phyloP scores from a whole-genome alignment of 2,113 vertebrate species.

The Lepus americanus region DNA sequence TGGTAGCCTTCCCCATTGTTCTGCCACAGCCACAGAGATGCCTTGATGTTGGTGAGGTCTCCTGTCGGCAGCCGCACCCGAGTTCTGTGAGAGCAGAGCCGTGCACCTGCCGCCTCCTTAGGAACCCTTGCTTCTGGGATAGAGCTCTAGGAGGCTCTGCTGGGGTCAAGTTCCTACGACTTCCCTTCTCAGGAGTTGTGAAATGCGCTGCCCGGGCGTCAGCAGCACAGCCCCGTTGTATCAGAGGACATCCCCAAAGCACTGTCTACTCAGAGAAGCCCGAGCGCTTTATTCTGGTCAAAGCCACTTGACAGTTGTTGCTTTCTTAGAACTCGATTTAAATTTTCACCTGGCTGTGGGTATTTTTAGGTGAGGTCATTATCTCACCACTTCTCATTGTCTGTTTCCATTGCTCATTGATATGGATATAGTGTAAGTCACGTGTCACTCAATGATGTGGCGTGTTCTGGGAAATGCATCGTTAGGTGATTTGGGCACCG shows the following conservation, averaged over 20 bases:
- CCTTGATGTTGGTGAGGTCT: background rate
- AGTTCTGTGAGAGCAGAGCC: background rate
- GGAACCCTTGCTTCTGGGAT: background rate
- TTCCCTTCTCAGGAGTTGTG: background rate
- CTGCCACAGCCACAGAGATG: accelerated
- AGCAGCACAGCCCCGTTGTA: background rate
- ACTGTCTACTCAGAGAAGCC: background rate
- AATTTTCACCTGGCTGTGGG: background rate
- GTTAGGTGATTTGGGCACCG: too few species aligned
- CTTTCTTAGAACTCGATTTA: background rate
- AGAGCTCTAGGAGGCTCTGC: background rate
- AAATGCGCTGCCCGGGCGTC: background rate
- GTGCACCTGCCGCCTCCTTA: too few species aligned
- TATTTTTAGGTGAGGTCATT: background rate
- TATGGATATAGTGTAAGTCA: background rate
- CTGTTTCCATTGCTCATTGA: background rate
- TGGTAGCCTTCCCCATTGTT: background rate
- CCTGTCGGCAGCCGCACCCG: accelerated
- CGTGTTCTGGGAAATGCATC: too few species aligned
- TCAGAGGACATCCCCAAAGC: background rate
- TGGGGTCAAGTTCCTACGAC: background rate
- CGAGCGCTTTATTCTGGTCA: background rate
- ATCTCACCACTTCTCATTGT: background rate
- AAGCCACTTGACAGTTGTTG: background rate
- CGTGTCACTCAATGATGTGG: too few species aligned